A percentile compares a stretch with the other conserved stretches of the same genome.
These are phyloP conservation scores for Megalops atlanticus DNA, from an alignment of 2,113 vertebrate species.

Conservation along the genomic window DNA sequence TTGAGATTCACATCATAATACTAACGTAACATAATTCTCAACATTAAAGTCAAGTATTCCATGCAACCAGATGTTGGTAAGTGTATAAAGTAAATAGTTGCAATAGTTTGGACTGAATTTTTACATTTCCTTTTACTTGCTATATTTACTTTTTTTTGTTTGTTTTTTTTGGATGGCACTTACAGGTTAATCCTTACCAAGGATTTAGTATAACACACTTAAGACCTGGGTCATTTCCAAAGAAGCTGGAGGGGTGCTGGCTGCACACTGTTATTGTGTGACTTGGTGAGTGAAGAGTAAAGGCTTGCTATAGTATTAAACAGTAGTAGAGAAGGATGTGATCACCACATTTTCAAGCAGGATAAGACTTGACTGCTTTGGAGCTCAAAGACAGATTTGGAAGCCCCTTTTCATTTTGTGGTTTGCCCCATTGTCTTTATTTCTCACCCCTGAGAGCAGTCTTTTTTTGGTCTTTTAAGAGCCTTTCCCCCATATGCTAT, in stretches of 20 bases:
- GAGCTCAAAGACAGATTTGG: background rate
- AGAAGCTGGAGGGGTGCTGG: background rate
- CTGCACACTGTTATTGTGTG: background rate
- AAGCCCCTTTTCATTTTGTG: background rate
- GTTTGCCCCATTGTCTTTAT: background rate
- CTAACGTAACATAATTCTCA: too few species aligned
- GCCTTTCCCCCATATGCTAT: too few species aligned
- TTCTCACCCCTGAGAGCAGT: background rate
- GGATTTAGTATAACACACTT: too few species aligned
- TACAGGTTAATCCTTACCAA: background rate
- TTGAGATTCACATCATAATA: too few species aligned
- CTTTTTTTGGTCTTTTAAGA: too few species aligned
- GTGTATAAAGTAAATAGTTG: too few species aligned
- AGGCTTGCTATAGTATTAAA: background rate
- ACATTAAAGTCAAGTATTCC: too few species aligned
- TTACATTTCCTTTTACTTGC: background rate
- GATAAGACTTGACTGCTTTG: background rate
- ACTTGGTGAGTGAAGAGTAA: background rate
- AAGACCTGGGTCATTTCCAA: background rate
- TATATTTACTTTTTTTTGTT: background rate
- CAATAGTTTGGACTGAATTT: too few species aligned
- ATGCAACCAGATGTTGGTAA: too few species aligned
- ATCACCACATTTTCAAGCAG: background rate
- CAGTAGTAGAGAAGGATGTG: background rate
- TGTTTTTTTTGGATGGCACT: background rate